Percentiles rank a stretch among this genome's conserved stretches.
phyloP scores from a whole-genome alignment of 1,140 invertebrate species.

The Drosophila navojoa region DNA sequence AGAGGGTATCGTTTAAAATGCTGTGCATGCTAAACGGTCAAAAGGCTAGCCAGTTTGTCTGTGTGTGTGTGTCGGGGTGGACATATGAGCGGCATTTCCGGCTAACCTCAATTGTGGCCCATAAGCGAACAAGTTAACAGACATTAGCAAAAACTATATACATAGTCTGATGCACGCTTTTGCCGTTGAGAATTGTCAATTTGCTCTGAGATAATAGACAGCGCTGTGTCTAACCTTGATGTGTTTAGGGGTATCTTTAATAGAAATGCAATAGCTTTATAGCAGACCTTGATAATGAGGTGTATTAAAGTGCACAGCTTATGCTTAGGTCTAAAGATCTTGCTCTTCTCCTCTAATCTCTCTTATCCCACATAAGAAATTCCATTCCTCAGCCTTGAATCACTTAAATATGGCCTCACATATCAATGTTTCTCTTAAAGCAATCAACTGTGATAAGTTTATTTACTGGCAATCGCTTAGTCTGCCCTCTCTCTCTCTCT shows the following conservation, averaged over 20 bases:
- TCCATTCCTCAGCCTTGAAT: conserved; percentile 7
- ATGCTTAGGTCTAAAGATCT: too few species aligned
- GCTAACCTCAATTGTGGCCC: conserved; percentile 61
- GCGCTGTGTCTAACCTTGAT: neutral
- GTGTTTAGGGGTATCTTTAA: neutral
- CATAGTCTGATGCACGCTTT: conserved; percentile 22
- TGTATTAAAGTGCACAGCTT: too few species aligned
- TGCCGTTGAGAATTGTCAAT: neutral
- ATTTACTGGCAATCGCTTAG: neutral
- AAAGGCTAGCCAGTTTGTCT: neutral
- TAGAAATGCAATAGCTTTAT: neutral
- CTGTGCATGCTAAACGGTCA: conserved; percentile 14
- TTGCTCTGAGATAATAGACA: neutral
- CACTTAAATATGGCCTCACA: conserved; percentile 7
- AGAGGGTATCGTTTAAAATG: conserved; percentile 1
- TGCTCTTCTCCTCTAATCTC: too few species aligned
- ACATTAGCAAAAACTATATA: conserved; percentile 51
- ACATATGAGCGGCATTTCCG: conserved; percentile 39
- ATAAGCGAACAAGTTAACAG: conserved; percentile 69
- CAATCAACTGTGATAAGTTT: conserved; percentile 11
- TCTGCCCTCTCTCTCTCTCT: too few species aligned
- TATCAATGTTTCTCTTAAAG: conserved; percentile 14
- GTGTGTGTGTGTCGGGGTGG: conserved; percentile 13
- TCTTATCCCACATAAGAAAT: too few species aligned
- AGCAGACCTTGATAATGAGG: too few species aligned